Percentiles rank a stretch among this genome's conserved stretches.
Conservation (phyloP, 2,113 vertebrate genomes). For the Dromas ardeola region DNA sequence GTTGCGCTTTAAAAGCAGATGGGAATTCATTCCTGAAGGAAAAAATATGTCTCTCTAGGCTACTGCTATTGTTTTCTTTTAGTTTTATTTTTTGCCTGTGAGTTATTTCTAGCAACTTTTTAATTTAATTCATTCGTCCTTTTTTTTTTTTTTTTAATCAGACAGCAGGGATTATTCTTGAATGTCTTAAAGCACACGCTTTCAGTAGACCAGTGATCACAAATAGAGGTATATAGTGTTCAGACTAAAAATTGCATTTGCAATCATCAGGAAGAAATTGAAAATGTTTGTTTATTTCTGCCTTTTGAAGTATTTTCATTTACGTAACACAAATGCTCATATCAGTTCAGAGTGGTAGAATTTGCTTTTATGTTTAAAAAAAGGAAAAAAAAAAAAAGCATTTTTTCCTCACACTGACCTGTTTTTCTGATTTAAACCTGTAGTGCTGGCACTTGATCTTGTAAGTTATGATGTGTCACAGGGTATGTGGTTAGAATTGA, state of each 20-base stretch:
- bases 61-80: constrained; percentile 64
- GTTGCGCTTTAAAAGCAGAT: constrained; percentile 70
- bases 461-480: background rate
- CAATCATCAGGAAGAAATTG: background rate
- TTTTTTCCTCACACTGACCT: background rate
- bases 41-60: constrained; percentile 62
- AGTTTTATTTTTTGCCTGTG: constrained; percentile 66
- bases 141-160: background rate
- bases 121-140: constrained; percentile 1
- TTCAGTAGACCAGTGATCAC: background rate
- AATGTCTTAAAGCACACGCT: background rate
- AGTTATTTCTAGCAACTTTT: constrained; percentile 68
- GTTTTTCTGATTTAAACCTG: constrained; percentile 11
- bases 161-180: background rate
- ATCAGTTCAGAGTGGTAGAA: background rate
- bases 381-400: background rate
- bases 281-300: background rate
- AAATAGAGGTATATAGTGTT: background rate
- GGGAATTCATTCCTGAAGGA: constrained; percentile 62
- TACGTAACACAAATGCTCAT: accelerated
- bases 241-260: background rate
- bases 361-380: background rate
- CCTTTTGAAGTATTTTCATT: background rate
- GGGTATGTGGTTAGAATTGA: background rate
- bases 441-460: background rate